Percentiles rank a stretch among this genome's conserved stretches.
These are phyloP conservation scores for Urocynchramus pylzowi DNA, from an alignment of 2,113 vertebrate genomes.

Conservation along the genomic window DNA sequence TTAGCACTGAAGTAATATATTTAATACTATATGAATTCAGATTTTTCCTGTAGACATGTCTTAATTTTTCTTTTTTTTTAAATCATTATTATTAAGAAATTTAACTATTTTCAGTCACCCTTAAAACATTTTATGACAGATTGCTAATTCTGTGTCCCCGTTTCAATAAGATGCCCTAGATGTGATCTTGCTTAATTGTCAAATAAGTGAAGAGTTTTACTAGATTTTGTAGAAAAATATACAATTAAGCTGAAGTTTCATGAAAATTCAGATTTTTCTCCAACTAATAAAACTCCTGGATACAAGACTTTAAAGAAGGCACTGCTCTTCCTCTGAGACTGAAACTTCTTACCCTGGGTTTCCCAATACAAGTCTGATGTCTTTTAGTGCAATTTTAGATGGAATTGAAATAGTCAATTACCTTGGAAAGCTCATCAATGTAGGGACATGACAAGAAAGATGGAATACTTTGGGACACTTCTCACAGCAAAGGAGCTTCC, in stretches of 20 bases:
- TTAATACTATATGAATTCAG: background rate
- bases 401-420: conserved; percentile 20
- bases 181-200: background rate
- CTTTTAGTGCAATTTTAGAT: background rate
- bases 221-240: background rate
- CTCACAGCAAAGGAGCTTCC: conserved; percentile 81
- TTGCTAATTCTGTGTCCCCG: background rate
- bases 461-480: conserved; percentile 85
- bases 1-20: background rate
- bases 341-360: background rate
- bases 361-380: background rate
- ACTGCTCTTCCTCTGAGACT: background rate
- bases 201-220: background rate
- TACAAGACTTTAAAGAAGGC: background rate
- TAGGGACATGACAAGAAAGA: conserved; percentile 80
- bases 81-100: background rate
- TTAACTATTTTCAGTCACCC: background rate
- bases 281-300: background rate
- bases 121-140: background rate
- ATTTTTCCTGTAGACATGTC: background rate
- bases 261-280: background rate
- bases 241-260: background rate
- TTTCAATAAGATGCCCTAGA: background rate
- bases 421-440: conserved; percentile 79
- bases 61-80: no score